Evolutionary conservation across 2,113 vertebrate genomes (phyloP).

Genomic region (Oostethus manadensis): DNA sequence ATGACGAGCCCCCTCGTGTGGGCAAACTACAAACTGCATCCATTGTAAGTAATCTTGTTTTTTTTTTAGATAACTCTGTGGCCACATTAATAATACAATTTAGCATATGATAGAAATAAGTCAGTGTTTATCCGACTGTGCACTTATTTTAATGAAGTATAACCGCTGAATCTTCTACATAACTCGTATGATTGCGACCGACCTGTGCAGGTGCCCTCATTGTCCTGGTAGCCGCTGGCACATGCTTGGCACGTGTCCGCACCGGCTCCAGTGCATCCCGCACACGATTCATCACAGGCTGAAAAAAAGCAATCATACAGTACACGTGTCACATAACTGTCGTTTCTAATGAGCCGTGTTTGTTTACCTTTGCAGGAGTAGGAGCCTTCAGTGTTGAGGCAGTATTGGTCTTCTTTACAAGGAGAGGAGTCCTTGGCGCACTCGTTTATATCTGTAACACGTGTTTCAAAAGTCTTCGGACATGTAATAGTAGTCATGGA

Average conservation of each 20-base stretch:
- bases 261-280: conserved; percentile 80
- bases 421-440: conserved; percentile 72
- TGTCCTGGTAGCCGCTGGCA: conserved; percentile 71
- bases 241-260: conserved; percentile 77
- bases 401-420: conserved; percentile 80
- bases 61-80: too few relatives aligned
- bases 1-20: too few relatives aligned
- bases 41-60: too few relatives aligned
- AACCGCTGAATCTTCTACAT: too few relatives aligned
- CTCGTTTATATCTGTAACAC: conserved; percentile 82
- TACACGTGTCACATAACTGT: neutral
- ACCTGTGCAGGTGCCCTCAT: conserved; percentile 81
- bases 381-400: conserved; percentile 83
- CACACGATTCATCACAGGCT: conserved; percentile 84
- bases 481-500: neutral
- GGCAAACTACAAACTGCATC: too few relatives aligned
- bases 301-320: neutral
- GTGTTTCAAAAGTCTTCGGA: neutral
- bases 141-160: neutral
- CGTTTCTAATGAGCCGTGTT: neutral
- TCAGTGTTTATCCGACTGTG: neutral
- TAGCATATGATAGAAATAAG: too few relatives aligned
- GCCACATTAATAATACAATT: too few relatives aligned
- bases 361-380: conserved; percentile 81
- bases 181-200: conserved; percentile 57